Conservation (phyloP, 2,113 vertebrate genomes). For the Brachypodius melanocephalos region DNA sequence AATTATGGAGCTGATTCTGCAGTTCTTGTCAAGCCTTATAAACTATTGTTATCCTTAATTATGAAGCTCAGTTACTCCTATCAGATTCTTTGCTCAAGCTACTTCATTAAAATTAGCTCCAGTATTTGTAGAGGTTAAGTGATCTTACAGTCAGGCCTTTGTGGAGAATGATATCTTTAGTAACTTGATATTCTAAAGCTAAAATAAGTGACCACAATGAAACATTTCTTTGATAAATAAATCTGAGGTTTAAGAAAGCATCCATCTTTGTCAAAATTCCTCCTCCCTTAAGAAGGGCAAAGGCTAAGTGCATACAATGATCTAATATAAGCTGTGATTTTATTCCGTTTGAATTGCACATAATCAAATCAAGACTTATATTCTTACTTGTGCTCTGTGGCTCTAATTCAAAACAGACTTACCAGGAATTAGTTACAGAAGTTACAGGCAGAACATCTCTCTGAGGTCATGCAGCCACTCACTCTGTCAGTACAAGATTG, state of each 20-base stretch:
- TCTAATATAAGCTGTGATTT: constrained; percentile 33
- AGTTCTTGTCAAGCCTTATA: not conserved
- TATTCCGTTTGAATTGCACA: constrained; percentile 24
- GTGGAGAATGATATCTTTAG: not conserved
- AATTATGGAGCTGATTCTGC: not conserved
- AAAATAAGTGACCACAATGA: constrained; percentile 13
- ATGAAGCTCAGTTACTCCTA: not conserved
- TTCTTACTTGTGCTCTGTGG: not conserved
- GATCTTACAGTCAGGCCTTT: not conserved
- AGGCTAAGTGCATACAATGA: constrained; percentile 42
- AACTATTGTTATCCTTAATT: not conserved
- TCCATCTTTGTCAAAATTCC: constrained; percentile 40
- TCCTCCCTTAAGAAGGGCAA: constrained; percentile 14
- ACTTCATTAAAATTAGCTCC: not conserved
- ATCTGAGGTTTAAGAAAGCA: constrained; percentile 9
- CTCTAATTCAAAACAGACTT: constrained; percentile 50
- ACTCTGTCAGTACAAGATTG: not conserved
- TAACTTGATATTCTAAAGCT: constrained; percentile 25
- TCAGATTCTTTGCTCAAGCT: not conserved
- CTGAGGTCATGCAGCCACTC: not conserved
- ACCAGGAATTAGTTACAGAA: constrained; percentile 6
- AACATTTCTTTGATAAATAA: constrained; percentile 45
- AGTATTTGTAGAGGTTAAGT: constrained; percentile 4
- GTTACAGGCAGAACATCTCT: not conserved
- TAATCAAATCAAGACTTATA: constrained; percentile 46